Conservation (phyloP, 2,888 invertebrate genomes). For the Nymphalis c-album region DNA sequence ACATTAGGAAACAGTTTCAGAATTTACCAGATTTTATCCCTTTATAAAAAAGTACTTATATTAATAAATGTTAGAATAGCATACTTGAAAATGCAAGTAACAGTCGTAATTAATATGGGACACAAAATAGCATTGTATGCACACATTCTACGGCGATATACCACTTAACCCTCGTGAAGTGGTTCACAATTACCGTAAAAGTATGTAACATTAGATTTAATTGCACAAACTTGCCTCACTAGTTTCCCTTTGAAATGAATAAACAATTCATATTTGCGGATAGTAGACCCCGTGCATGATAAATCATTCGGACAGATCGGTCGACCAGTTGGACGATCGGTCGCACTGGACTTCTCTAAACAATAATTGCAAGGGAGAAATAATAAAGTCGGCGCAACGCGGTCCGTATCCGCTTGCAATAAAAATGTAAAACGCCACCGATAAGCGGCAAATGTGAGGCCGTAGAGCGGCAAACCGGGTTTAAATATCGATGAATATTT, state of each 20-base stretch:
- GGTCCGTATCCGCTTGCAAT: conserved; percentile 79
- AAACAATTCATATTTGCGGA: conserved; percentile 25
- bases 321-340: conserved; percentile 43
- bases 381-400: conserved; percentile 75
- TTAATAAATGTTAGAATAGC: too few relatives aligned
- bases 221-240: conserved; percentile 17
- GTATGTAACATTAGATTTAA: conserved; percentile 20
- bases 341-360: conserved; percentile 66
- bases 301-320: conserved; percentile 5
- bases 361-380: conserved; percentile 78
- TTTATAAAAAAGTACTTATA: too few relatives aligned
- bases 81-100: background rate
- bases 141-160: background rate
- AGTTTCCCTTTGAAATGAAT: conserved; percentile 23
- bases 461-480: conserved; percentile 47
- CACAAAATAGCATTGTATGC: background rate
- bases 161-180: background rate
- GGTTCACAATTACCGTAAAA: conserved; percentile 12
- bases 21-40: too few relatives aligned
- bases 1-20: too few relatives aligned
- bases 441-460: conserved; percentile 75
- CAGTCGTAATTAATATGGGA: background rate
- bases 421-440: conserved; percentile 80
- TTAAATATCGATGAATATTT: conserved; percentile 36
- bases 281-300: conserved; percentile 20